Conservation (phyloP, 2,888 invertebrate genomes). For the Oscheius sp. region DNA sequence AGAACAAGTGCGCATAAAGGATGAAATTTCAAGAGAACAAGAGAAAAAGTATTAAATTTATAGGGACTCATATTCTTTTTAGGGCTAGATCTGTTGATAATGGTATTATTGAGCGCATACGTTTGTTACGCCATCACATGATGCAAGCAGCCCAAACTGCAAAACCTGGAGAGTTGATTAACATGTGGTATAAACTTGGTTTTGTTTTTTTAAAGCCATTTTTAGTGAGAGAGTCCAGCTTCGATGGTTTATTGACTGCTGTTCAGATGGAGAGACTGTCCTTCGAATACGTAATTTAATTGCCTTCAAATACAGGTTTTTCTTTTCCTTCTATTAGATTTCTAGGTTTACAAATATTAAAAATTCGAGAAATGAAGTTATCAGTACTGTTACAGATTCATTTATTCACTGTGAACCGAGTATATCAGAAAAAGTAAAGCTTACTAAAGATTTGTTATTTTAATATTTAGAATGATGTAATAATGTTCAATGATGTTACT, state of each 20-base stretch:
- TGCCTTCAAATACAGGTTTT: slow-evolving; percentile 18
- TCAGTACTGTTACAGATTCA: slow-evolving; percentile 2
- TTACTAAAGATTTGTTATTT: not conserved
- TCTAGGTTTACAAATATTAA: not conserved
- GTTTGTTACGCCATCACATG: slow-evolving; percentile 16
- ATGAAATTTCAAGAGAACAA: not conserved
- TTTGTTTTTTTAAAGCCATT: too few relatives aligned
- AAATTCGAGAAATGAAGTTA: not conserved
- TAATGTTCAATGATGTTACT: slow-evolving; percentile 11
- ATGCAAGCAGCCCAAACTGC: slow-evolving; percentile 7
- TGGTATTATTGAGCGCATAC: not conserved
- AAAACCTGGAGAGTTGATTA: not conserved
- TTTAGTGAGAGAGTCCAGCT: slow-evolving; percentile 26
- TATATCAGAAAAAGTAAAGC: not conserved
- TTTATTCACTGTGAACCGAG: slow-evolving; percentile 23
- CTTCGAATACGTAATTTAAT: slow-evolving; percentile 9
- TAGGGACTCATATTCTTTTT: not conserved
- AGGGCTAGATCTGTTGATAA: slow-evolving; percentile 3
- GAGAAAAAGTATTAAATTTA: slow-evolving; percentile 1
- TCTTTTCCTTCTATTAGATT: not conserved
- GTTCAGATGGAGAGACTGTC: slow-evolving; percentile 8
- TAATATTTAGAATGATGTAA: not conserved
- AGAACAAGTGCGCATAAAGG: slow-evolving; percentile 12
- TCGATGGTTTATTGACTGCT: not conserved
- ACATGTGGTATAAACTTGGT: too few relatives aligned